A percentile compares a stretch with the other conserved stretches of the same genome.
Conservation (phyloP, 1,140 invertebrate species). For the Leptinotarsa texana region DNA sequence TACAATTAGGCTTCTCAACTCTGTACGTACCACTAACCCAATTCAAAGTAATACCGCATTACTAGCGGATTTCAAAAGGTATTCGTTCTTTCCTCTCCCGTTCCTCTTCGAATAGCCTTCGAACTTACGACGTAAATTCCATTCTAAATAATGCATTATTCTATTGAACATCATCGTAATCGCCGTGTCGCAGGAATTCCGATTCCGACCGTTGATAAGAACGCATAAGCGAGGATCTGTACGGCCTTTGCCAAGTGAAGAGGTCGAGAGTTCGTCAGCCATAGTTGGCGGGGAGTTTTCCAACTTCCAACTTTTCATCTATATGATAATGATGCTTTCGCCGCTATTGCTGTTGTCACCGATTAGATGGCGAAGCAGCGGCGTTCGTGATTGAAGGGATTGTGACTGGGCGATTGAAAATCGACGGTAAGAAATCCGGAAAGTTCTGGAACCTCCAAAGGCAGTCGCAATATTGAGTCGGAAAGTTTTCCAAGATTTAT, state of each 20-base stretch:
- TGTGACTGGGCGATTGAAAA: no score
- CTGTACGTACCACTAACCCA: no score
- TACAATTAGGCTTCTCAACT: no score
- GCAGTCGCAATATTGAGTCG: no score
- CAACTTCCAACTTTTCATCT: conserved; percentile 3
- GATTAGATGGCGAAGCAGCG: neutral
- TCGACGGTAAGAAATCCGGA: no score
- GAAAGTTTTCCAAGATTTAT: no score
- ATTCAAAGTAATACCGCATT: no score
- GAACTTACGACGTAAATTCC: neutral
- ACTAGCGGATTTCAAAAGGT: no score
- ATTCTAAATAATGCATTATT: conserved; percentile 2
- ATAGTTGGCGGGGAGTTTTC: neutral
- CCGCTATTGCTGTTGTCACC: neutral
- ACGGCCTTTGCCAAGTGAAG: neutral
- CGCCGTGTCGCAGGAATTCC: neutral
- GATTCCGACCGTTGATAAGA: neutral
- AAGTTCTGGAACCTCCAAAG: no score
- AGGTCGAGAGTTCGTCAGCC: neutral
- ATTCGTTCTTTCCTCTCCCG: neutral
- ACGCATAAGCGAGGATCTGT: neutral
- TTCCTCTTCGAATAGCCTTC: neutral
- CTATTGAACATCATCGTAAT: conserved; percentile 1
- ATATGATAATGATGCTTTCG: conserved; percentile 6
- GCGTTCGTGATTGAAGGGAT: neutral